A percentile compares a stretch with the other conserved stretches of the same genome.
Conservation (phyloP, 64 coral and sea anemone species). For the Pocillopora damicornis region DNA sequence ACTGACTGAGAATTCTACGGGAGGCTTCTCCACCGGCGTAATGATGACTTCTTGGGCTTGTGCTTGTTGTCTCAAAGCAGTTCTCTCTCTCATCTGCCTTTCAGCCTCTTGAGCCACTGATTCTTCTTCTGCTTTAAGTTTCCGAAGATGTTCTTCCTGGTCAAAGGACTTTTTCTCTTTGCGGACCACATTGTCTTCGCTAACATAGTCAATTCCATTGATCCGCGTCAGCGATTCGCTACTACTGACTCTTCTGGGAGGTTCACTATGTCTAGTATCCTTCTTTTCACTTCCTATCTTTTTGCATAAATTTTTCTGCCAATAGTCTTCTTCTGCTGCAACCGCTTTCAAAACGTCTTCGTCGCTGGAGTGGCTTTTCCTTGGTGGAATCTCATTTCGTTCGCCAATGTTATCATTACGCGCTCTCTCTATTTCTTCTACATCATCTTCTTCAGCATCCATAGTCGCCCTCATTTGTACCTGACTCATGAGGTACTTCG, state of each 20-base stretch:
- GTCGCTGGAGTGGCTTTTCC: constrained; percentile 32
- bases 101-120: constrained; percentile 65
- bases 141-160: constrained; percentile 54
- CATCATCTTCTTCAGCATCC: constrained; percentile 42
- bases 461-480: constrained; percentile 63
- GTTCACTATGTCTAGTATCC: constrained; percentile 23
- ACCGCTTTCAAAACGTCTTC: constrained; percentile 48
- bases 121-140: constrained; percentile 69
- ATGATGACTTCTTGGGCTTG: not conserved
- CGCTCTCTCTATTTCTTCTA: not conserved
- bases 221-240: not conserved
- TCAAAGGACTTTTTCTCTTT: constrained; percentile 42
- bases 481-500: constrained; percentile 54
- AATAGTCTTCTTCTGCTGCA: constrained; percentile 60
- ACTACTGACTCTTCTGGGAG: not conserved
- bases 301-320: constrained; percentile 55
- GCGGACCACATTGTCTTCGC: constrained; percentile 37
- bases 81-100: constrained; percentile 34
- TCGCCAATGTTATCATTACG: not conserved
- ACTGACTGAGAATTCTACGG: constrained; percentile 26
- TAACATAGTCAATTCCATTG: constrained; percentile 28
- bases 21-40: not conserved
- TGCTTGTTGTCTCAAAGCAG: constrained; percentile 26
- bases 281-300: constrained; percentile 10
- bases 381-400: not conserved